Base-by-base conservation (phyloP, 2,797 vertebrate species). In the Notoglanidium macrostoma region DNA sequence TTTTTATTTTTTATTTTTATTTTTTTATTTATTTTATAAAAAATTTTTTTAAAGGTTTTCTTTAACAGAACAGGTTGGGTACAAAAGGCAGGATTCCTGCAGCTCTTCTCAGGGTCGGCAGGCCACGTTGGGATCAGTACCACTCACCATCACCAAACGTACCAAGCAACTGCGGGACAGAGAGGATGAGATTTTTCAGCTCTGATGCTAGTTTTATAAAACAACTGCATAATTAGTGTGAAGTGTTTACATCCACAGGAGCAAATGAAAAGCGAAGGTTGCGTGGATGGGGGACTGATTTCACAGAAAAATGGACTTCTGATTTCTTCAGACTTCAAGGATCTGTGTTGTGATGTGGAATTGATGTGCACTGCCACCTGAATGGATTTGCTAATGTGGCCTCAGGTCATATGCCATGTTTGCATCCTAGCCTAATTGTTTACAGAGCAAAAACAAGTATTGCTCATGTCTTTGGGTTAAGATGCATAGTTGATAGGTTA, bases 161-260 rank as follows among this genome's bases (percentile, higher is more conserved):
- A 95, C 95, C 0, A 95, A 88, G 72, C 92, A 91, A 1, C 93
- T 98, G 68, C 95, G 94, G 10, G 96, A 97, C 49, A 90, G 92
- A 26, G 97, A 98, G 86, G 98, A 98, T 23, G 97, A 98, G 89
- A 97, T 99, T 91, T 99, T 98, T 93, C 95, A 97, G 86, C 95
- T 98, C 89, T 98, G 96, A 98, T 86, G 8, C 51, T 57, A 11
- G 23, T 12, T 85, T 19, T 84, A 63, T 46, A 73, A 59, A 82
- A 84, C 7, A 54, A 40, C 57, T 83, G 8, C 46, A 15, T 80
- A n/a, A 26, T 79, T 72, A 80, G 44, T 87, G 80, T 49, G 9
- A 83, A 44, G n/a, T 70, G 61, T 82, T 57, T 77, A 15, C 55
- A 6, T 17, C 17, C 5, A 19, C 35, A 78, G 15, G 26, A 83